These are phyloP conservation scores for Rhagonycha fulva DNA, from an alignment of 2,888 invertebrate species.

Conservation along the genomic window DNA sequence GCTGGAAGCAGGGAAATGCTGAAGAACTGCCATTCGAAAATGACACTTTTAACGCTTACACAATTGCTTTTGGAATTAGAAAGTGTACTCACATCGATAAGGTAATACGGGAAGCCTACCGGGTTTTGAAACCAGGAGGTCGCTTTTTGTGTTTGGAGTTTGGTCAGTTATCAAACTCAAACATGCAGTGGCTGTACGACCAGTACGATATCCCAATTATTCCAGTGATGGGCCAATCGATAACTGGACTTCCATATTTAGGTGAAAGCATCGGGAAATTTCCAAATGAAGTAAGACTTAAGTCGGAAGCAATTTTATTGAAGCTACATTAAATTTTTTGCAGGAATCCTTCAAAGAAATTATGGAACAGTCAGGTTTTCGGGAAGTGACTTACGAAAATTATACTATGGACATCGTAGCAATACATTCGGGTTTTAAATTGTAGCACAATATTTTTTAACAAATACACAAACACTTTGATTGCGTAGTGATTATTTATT, in stretches of 20 bases:
- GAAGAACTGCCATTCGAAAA: constrained; percentile 79
- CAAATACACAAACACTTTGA: not conserved
- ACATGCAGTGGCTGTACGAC: constrained; percentile 90
- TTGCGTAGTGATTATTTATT: not conserved
- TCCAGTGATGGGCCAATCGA: constrained; percentile 91
- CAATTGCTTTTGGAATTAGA: constrained; percentile 96
- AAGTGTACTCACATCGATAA: constrained; percentile 93
- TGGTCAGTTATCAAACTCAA: constrained; percentile 80
- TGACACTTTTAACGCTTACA: constrained; percentile 86
- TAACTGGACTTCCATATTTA: constrained; percentile 91
- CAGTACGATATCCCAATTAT: constrained; percentile 97
- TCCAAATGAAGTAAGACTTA: constrained; percentile 82
- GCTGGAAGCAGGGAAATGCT: constrained; percentile 83
- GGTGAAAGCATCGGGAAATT: constrained; percentile 98
- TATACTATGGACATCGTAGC: constrained; percentile 89
- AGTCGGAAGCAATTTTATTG: not conserved
- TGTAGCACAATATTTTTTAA: constrained; percentile 55
- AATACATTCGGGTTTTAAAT: constrained; percentile 95
- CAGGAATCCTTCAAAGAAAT: constrained; percentile 84
- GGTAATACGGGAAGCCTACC: constrained; percentile 89
- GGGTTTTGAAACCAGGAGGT: constrained; percentile 92
- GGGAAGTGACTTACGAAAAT: constrained; percentile 86
- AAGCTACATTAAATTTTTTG: constrained; percentile 39
- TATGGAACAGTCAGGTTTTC: constrained; percentile 90
- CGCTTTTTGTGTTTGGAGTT: constrained; percentile 96